Conservation (phyloP, 2,113 vertebrate genomes). For the Tachysurus vachellii region DNA sequence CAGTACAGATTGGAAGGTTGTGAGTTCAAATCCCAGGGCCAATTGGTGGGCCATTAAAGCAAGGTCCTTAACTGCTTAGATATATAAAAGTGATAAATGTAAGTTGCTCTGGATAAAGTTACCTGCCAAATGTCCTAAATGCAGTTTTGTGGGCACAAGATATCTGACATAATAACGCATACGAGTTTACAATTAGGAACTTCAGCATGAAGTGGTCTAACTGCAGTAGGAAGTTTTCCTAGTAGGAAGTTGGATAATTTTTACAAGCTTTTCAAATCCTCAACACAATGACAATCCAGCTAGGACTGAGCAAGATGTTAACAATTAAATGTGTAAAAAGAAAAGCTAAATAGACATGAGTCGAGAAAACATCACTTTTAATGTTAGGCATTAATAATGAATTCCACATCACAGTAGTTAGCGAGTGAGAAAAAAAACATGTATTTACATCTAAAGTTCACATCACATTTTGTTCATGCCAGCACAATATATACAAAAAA, state of each 20-base stretch:
- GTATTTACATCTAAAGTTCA: conserved; percentile 95
- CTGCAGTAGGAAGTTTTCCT: too few species aligned
- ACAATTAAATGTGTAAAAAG: not conserved
- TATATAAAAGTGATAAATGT: too few species aligned
- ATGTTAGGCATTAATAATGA: conserved; percentile 86
- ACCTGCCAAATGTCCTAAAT: too few species aligned
- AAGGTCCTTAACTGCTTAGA: too few species aligned
- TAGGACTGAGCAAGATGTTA: not conserved
- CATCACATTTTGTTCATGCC: conserved; percentile 90
- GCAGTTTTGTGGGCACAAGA: too few species aligned
- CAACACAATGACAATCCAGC: not conserved
- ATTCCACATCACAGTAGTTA: conserved; percentile 89
- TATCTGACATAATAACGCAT: not conserved
- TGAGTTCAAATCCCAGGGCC: too few species aligned
- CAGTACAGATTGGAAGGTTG: too few species aligned
- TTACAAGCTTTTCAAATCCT: not conserved
- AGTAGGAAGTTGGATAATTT: not conserved
- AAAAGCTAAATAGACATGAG: conserved; percentile 5
- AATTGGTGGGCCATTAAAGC: too few species aligned
- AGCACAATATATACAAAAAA: conserved; percentile 86
- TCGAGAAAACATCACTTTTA: conserved; percentile 73
- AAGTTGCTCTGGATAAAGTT: too few species aligned
- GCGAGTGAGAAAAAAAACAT: conserved; percentile 76
- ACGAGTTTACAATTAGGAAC: not conserved
- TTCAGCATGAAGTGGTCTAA: not conserved